Conservation (phyloP, 2,113 vertebrate genomes). For the Megaceryle torquata region DNA sequence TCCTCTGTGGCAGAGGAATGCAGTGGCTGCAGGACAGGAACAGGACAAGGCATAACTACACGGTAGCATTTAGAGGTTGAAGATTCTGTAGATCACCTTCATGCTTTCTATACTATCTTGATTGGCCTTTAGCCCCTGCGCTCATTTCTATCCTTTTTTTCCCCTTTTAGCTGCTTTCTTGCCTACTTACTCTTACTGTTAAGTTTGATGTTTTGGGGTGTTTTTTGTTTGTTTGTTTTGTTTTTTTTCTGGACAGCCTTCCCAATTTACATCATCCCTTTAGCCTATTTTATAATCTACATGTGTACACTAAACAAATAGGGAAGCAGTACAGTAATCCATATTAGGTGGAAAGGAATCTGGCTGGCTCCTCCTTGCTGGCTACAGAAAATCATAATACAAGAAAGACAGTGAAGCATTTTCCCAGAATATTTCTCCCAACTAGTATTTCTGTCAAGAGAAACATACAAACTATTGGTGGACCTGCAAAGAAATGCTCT, state of each 20-base stretch:
- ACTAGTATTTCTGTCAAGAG: neutral
- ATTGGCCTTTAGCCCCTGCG: neutral
- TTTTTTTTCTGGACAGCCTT: neutral
- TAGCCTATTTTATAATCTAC: neutral
- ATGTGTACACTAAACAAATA: neutral
- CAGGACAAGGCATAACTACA: neutral
- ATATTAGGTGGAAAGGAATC: neutral
- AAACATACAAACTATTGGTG: neutral
- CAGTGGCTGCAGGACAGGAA: neutral
- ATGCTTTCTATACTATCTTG: neutral
- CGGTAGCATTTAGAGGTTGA: neutral
- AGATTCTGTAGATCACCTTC: neutral
- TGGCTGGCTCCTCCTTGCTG: neutral
- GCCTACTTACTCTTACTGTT: neutral
- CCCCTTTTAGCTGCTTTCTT: neutral
- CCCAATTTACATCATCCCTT: neutral
- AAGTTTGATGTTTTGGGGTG: neutral
- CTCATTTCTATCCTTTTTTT: neutral
- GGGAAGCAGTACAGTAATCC: neutral
- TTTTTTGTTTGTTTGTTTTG: too few relatives aligned
- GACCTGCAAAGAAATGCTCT: neutral
- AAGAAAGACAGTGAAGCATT: neutral
- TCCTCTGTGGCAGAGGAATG: neutral
- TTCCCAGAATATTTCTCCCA: neutral
- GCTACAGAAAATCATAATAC: neutral